Evolutionary conservation across 2,113 vertebrate species (phyloP).

Genomic region (Ictalurus furcatus): DNA sequence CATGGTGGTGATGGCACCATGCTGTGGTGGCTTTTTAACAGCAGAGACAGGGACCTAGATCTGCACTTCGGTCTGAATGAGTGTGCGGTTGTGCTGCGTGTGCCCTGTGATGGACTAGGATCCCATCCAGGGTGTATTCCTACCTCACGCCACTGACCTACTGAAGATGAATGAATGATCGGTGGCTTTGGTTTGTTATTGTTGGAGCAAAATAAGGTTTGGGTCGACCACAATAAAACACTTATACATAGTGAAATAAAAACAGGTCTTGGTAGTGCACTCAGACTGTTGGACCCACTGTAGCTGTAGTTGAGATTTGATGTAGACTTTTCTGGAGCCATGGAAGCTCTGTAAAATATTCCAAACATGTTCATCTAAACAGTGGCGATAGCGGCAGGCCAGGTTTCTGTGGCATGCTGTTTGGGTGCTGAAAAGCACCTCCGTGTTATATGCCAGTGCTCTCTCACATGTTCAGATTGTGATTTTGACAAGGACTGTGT

Average conservation of each 20-base stretch:
- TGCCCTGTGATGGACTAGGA: not conserved
- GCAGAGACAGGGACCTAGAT: not conserved
- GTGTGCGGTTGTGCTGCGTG: not conserved
- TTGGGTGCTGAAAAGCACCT: slow-evolving; percentile 74
- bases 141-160: not conserved
- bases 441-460: slow-evolving; percentile 73
- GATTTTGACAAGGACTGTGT: slow-evolving; percentile 7
- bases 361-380: slow-evolving; percentile 57
- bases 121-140: not conserved
- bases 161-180: not conserved
- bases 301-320: slow-evolving; percentile 1
- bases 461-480: slow-evolving; percentile 56
- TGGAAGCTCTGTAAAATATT: slow-evolving; percentile 47
- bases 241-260: not conserved
- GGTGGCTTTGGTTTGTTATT: not conserved
- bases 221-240: not conserved
- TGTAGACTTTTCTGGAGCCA: slow-evolving; percentile 37
- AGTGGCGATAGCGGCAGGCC: slow-evolving; percentile 63
- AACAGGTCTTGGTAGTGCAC: not conserved
- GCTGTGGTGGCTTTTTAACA: not conserved
- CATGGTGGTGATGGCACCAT: not conserved
- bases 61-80: not conserved
- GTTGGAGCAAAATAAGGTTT: not conserved
- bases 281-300: not conserved
- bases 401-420: slow-evolving; percentile 65